Evolutionary conservation across 2,888 invertebrate genomes (phyloP).

Genomic region (Thera obeliscata): DNA sequence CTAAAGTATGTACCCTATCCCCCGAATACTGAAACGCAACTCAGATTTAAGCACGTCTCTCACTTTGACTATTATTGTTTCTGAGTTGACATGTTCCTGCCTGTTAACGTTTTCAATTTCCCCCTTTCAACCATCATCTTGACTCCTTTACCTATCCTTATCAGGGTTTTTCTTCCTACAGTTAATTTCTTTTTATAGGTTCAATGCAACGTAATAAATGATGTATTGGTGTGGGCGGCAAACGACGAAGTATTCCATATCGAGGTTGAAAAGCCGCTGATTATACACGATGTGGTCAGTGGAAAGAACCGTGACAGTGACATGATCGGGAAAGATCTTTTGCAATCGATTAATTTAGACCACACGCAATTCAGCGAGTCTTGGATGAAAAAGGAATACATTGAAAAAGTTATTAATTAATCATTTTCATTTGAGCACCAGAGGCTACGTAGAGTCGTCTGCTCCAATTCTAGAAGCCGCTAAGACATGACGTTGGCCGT

Average conservation of each 20-base stretch:
- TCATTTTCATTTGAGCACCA: not conserved
- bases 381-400: slow-evolving; percentile 74
- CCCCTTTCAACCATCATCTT: too few species aligned
- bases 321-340: slow-evolving; percentile 50
- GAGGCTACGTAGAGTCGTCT: too few species aligned
- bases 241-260: slow-evolving; percentile 67
- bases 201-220: slow-evolving; percentile 58
- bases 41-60: too few species aligned
- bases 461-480: too few species aligned
- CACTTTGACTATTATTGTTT: too few species aligned
- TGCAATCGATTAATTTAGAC: slow-evolving; percentile 57
- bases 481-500: too few species aligned
- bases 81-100: too few species aligned
- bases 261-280: slow-evolving; percentile 63
- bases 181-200: slow-evolving; percentile 52
- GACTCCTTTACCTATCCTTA: too few species aligned
- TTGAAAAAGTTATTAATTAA: slow-evolving; percentile 60
- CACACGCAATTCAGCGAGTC: slow-evolving; percentile 64
- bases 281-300: slow-evolving; percentile 50
- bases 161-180: not conserved
- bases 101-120: too few species aligned
- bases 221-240: slow-evolving; percentile 67
- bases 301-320: slow-evolving; percentile 53
- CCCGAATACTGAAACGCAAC: too few species aligned
- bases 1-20: too few species aligned